Evolutionary conservation across 2,888 invertebrate species (phyloP).

Genomic region (Scelioninae gen. 2): DNA sequence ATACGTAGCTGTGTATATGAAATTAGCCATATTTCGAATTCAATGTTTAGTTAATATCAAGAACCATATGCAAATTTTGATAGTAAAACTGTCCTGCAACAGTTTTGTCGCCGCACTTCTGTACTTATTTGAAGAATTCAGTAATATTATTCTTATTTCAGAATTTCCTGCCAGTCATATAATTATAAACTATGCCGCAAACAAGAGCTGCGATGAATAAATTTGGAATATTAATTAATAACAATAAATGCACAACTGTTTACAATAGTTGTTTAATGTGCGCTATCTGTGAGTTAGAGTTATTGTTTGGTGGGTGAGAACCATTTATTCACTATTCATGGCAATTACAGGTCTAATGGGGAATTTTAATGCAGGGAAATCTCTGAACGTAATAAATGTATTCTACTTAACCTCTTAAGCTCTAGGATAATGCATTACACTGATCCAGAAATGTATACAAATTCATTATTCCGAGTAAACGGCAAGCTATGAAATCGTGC

Average conservation of each 20-base stretch:
- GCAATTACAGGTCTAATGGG: conserved; percentile 32
- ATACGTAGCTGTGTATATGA: too few species aligned
- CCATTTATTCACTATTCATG: conserved; percentile 39
- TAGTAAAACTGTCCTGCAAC: too few species aligned
- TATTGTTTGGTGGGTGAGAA: conserved; percentile 15
- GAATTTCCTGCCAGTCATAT: too few species aligned
- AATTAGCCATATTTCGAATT: too few species aligned
- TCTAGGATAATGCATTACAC: conserved; percentile 30
- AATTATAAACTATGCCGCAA: too few species aligned
- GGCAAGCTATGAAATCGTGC: background rate
- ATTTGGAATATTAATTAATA: conserved; percentile 10
- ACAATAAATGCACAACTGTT: background rate
- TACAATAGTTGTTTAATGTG: background rate
- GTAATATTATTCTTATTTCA: too few species aligned
- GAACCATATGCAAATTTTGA: too few species aligned
- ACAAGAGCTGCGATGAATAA: too few species aligned
- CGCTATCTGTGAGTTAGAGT: conserved; percentile 3
- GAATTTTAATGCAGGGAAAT: conserved; percentile 44
- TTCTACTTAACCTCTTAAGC: conserved; percentile 39
- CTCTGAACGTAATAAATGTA: conserved; percentile 45
- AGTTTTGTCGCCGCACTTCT: too few species aligned
- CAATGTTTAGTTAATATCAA: too few species aligned
- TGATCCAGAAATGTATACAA: conserved; percentile 41
- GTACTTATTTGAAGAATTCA: too few species aligned
- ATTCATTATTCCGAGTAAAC: conserved; percentile 23